Evolutionary conservation across 2,113 vertebrate genomes (phyloP), one percentile per base, ranked within the genome.

Genomic region (Cygnus atratus): DNA sequence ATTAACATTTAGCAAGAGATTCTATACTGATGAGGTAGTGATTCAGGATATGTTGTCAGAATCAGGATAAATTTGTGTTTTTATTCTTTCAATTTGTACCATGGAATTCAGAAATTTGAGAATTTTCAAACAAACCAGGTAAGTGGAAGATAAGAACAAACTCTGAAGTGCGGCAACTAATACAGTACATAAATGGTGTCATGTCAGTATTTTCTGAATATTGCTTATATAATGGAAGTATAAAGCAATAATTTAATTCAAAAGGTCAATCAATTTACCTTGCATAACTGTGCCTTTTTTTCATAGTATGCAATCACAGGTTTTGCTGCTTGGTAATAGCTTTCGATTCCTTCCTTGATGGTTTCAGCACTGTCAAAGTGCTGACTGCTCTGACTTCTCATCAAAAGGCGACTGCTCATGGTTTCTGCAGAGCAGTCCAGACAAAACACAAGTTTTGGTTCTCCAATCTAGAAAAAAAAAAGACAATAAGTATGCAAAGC

Each of bases 341-440:
- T 96, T 87, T 98, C 98, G 1, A 98, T 97, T 57, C 96, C 97
- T 89, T 97, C 96, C 78, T 94, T 78, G 33, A 97, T 78, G 70
- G 82, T 65, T 52, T 97, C 92, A 0, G 93, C 8, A 2, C 46
- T 92, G 41, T 80, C 96, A 5, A 59, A 33, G 8, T 13, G n/a
- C 3, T 91, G 96, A 75, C 86, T 46, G 85, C 96, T 89, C 52
- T 92, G 96, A 59, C 79, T 92, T 7, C 97, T 96, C 68, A 97
- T 94, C 90, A 98, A 97, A 80, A 98, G 97, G 44, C 98, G 98
- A 16, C 73, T 89, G 84, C 97, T 98, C 99, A 99, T 98, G 86
- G 98, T 98, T 91, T 99, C 98, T 12, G 97, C 95, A 0, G 98
- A 99, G 93, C 99, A 99, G 78, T 97, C 98, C 96, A 99, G 96